Evolutionary conservation across 2,797 vertebrate genomes (phyloP).

Genomic region (Trichosurus vulpecula): DNA sequence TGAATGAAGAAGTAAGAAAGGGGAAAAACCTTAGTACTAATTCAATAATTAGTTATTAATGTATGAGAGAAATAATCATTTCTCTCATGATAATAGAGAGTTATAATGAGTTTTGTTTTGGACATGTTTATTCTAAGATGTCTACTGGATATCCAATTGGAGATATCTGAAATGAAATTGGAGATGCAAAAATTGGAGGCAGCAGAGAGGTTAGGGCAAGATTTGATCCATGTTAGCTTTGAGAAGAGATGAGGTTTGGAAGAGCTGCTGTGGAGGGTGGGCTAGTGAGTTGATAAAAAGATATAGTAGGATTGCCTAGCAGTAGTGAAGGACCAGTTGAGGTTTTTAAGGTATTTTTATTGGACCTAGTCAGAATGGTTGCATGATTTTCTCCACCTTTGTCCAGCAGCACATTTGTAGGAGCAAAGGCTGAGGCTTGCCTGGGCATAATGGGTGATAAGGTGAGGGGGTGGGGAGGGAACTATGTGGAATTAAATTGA

Average conservation of each 20-base stretch:
- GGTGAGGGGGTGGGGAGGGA: too few relatives aligned
- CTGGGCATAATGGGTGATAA: not conserved
- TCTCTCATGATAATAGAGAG: not conserved
- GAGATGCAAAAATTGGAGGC: not conserved
- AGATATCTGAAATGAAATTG: not conserved
- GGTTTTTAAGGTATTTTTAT: not conserved
- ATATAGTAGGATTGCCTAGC: not conserved
- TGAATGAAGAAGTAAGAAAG: not conserved
- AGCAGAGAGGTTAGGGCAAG: not conserved
- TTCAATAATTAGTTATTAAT: not conserved
- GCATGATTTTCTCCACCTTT: not conserved
- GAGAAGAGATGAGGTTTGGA: too few relatives aligned
- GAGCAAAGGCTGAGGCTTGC: not conserved
- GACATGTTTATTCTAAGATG: not conserved
- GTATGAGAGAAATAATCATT: not conserved
- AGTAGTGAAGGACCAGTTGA: not conserved
- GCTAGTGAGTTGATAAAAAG: not conserved
- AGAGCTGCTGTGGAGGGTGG: too few relatives aligned
- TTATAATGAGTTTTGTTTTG: not conserved
- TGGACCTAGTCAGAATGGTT: not conserved
- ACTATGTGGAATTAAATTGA: not conserved
- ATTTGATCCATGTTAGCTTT: not conserved
- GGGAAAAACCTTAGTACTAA: not conserved
- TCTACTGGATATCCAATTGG: not conserved
- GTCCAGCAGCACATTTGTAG: not conserved